A percentile compares a stretch with the other conserved stretches of the same genome.
These are phyloP conservation scores for Hirundo rustica DNA, from an alignment of 2,797 vertebrate species.

Conservation along the genomic window DNA sequence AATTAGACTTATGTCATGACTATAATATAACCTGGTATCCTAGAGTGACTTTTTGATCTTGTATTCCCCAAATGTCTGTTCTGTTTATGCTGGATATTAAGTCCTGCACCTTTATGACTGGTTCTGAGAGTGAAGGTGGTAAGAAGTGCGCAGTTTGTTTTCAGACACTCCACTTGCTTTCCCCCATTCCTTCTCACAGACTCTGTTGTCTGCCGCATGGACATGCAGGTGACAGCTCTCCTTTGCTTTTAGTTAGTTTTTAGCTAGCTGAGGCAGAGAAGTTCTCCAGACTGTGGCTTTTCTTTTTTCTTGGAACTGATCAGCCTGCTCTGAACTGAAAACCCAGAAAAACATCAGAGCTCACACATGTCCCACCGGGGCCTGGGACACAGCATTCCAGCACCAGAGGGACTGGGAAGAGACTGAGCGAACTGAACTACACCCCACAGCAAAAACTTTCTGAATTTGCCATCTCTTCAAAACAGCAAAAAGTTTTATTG, in stretches of 20 bases:
- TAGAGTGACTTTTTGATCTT: not conserved
- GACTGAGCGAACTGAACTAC: not conserved
- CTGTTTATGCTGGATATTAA: not conserved
- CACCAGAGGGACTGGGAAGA: not conserved
- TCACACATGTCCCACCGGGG: not conserved
- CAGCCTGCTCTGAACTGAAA: too few species aligned
- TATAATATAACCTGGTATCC: not conserved
- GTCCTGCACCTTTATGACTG: not conserved
- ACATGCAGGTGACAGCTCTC: too few species aligned
- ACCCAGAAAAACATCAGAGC: too few species aligned
- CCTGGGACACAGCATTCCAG: not conserved
- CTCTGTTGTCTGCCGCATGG: too few species aligned
- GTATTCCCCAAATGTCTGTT: not conserved
- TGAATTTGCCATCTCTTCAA: not conserved
- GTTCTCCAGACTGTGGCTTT: too few species aligned
- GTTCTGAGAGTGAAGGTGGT: not conserved
- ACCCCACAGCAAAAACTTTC: not conserved
- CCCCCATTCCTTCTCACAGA: too few species aligned
- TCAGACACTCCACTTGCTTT: not conserved
- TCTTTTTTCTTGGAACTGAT: too few species aligned
- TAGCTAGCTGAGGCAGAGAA: too few species aligned
- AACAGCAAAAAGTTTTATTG: not conserved
- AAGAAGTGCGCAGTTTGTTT: not conserved
- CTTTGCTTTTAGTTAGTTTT: too few species aligned
- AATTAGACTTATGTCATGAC: not conserved